Evolutionary conservation across 2,797 vertebrate genomes (phyloP).

Genomic region (Lutra lutra): DNA sequence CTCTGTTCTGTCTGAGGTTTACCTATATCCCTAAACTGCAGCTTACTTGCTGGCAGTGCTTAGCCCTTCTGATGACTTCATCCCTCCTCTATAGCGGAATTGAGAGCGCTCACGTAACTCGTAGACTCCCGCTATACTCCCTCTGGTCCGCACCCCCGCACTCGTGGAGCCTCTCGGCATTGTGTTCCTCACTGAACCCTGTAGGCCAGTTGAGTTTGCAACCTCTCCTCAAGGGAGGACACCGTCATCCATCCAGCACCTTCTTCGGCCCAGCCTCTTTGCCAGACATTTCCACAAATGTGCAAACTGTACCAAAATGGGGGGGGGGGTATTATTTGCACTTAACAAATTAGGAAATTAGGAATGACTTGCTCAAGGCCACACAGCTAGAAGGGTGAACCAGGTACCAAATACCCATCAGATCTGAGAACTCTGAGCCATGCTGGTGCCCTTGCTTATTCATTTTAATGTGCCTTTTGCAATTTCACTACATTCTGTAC

Average conservation of each 20-base stretch:
- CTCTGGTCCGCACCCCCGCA: background rate
- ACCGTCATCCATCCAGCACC: background rate
- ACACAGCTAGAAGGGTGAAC: background rate
- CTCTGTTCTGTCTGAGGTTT: background rate
- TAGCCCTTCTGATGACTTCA: background rate
- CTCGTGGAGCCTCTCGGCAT: rapidly evolving
- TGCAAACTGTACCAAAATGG: background rate
- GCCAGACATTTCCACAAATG: background rate
- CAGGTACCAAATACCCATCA: background rate
- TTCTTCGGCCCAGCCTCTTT: background rate
- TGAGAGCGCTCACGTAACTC: background rate
- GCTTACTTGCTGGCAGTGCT: background rate
- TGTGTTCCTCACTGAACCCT: background rate
- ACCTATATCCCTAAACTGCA: background rate
- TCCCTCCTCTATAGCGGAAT: background rate
- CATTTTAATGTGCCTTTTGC: background rate
- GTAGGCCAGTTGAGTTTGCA: background rate
- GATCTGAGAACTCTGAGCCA: background rate
- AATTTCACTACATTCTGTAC: background rate
- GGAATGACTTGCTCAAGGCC: constrained; percentile 3
- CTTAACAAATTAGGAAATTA: background rate
- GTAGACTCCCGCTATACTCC: rapidly evolving
- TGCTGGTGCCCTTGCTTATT: background rate
- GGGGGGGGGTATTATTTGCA: background rate
- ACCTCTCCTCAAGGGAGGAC: background rate